Evolutionary conservation across 2,797 vertebrate genomes (phyloP), one percentile per base, ranked within the genome.

Genomic region (Pterois miles): DNA sequence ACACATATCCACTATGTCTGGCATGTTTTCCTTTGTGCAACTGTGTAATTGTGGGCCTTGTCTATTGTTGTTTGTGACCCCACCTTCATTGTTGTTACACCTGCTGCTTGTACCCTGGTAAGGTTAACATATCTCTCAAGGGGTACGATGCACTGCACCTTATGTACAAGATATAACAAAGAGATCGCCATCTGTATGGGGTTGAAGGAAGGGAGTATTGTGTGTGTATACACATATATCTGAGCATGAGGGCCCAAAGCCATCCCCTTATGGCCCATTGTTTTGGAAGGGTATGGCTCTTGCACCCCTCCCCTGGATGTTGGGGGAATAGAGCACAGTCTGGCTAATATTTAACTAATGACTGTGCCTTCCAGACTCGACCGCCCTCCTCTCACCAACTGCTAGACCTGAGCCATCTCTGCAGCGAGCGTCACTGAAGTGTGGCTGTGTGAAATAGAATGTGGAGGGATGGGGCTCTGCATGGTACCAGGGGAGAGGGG

Each of bases 281-380:
- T 91, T 92, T 90, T 89, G 86, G 76, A 92, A 84, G 81, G 74
- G 68, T 80, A 86, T 80, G 78, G 75, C 86, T 90, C 73, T 36
- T 77, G 77, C 68, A 65, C 68, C 80, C 86, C 82, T 88, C 83
- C 84, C 77, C 38, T 83, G 58, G 82, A 84, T 88, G 82, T 71
- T 81, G 71, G 83, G 77, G 87, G 88, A 93, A 89, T 88, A 89
- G 81, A 88, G 90, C 88, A 89, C 90, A 94, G 92, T 78, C 91
- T 92, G 92, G 92, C 89, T 94, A 93, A 95, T 94, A 93, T 94
- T 95, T 94, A 95, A 95, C 93, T 94, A 94, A 94, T 94, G 93
- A 91, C 87, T 90, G 84, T 83, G 88, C 81, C 91, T 89, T 89
- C 84, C 74, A 89, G 87, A 83, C 80, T 86, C 73, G 76, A 76